phyloP scores from a whole-genome alignment of 2,797 vertebrate genomes.

The Pangasius djambal region DNA sequence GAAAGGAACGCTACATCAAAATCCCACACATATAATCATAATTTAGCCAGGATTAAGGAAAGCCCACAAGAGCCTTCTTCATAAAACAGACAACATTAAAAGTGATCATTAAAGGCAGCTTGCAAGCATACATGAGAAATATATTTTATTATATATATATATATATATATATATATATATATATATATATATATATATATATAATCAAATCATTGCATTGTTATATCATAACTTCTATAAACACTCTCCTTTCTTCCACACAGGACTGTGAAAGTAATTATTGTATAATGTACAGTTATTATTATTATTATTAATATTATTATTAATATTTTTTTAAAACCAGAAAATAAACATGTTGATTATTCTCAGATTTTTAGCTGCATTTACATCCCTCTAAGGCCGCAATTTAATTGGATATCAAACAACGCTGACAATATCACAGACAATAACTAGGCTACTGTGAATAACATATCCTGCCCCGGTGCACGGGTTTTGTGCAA shows the following conservation, averaged over 20 bases:
- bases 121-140: background rate
- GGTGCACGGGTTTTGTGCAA: background rate
- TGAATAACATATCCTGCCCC: constrained; percentile 1
- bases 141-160: background rate
- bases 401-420: background rate
- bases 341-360: background rate
- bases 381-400: background rate
- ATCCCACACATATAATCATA: background rate
- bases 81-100: background rate
- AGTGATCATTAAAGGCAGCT: background rate
- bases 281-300: background rate
- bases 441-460: background rate
- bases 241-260: background rate
- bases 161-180: no score
- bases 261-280: background rate
- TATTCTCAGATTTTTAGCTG: background rate
- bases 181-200: no score
- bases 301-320: background rate
- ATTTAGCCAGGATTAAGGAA: constrained; percentile 7
- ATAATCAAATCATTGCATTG: background rate
- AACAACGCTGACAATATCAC: constrained; percentile 11
- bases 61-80: background rate
- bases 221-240: background rate
- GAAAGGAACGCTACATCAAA: background rate
- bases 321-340: background rate